A percentile compares a stretch with the other conserved stretches of the same genome.
Evolutionary conservation across 2,797 vertebrate species (phyloP).

Genomic region (Paguma larvata): DNA sequence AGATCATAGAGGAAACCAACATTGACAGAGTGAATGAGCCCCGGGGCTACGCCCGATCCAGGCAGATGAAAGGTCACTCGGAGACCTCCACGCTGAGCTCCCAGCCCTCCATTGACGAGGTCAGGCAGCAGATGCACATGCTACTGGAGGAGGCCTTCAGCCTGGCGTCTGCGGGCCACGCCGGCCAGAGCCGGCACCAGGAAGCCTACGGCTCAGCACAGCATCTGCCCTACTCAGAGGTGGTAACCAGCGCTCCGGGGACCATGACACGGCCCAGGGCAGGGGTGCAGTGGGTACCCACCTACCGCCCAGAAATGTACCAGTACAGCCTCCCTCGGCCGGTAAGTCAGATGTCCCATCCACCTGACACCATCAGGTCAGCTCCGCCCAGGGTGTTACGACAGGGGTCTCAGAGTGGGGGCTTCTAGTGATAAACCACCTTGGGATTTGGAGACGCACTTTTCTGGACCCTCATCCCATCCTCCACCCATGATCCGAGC

Average conservation of each 20-base stretch:
- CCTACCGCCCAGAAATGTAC: conserved; percentile 95
- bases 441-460: neutral
- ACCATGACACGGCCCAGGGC: conserved; percentile 94
- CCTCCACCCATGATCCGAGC: neutral
- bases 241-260: conserved; percentile 96
- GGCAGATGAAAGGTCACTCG: conserved; percentile 96
- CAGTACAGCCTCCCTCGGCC: conserved; percentile 97
- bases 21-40: conserved; percentile 93
- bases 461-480: neutral
- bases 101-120: conserved; percentile 99
- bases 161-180: conserved; percentile 96
- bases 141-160: conserved; percentile 99
- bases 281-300: conserved; percentile 97
- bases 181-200: conserved; percentile 92
- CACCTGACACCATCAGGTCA: rapidly evolving
- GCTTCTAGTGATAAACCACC: neutral
- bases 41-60: conserved; percentile 91
- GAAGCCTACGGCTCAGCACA: conserved; percentile 93
- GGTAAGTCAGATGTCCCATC: conserved; percentile 88
- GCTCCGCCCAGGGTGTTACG: neutral
- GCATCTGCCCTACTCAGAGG: conserved; percentile 95
- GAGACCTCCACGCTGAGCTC: conserved; percentile 99
- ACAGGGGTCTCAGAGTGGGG: neutral
- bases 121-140: conserved; percentile 99
- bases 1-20: conserved; percentile 98